Base-by-base conservation (phyloP, 2,113 vertebrate species). In the Nibea coibor region DNA sequence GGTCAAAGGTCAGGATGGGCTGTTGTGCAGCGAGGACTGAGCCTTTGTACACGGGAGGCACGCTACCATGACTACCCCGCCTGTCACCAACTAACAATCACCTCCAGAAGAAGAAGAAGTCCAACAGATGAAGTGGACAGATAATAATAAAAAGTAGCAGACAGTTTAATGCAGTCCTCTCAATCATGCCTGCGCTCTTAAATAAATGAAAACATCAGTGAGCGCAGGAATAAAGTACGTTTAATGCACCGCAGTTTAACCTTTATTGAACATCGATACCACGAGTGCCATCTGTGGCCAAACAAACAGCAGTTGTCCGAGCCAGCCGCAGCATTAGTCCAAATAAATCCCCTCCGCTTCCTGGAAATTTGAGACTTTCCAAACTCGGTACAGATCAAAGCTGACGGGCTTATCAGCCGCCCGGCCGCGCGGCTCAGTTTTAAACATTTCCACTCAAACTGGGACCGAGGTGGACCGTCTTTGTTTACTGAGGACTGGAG, bases 321-420 rank as follows among this genome's bases (percentile, higher is more conserved):
- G 72, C 59, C 70, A 48, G 28, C 8, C 2, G 28, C 73, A 63
- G 39, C 28, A 47, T 10, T 26, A n/a, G 39, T 10, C 22, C 51
- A 50, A 78, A 81, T 58, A 70, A 79, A 82, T 63, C 48, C 45
- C 42, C 62, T 72, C 56, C 6, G 74, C 51, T 83, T 85, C 78
- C 74, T 76, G 75, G 83, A 87, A 79, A 83, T 54, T 56, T 50
- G 63, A 86, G 19, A 68, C 75, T 59, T 56, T 69, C 54, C 39
- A 43, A 72, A 57, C 76, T 76, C 70, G 64, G 8, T 48, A 39
- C 53, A 70, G 12, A 83, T 87, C 80, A 85, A 86, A 85, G 84
- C 72, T 22, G 42, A 74, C 43, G 1, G 66, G 35, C 39, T 80
- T 78, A 82, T 88, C 80, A 31, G 51, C 17, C 26, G 66, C 11